Evolutionary conservation across 23 tunicate genomes (phyloP).

Genomic region (Trididemnum nubilum): DNA sequence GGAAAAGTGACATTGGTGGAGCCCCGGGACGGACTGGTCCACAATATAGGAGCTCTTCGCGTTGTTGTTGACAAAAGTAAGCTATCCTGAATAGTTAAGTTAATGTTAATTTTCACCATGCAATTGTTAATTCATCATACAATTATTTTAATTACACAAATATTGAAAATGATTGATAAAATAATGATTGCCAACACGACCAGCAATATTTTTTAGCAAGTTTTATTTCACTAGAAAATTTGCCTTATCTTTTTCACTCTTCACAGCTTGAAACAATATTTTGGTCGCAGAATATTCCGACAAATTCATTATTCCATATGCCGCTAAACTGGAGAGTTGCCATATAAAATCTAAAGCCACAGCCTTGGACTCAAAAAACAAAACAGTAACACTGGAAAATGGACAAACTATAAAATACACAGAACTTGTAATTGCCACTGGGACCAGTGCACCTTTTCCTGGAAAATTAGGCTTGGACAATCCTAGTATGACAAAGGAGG

Average conservation of each 20-base stretch:
- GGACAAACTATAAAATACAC: slow-evolving; percentile 65
- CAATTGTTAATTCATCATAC: too few species aligned
- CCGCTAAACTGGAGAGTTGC: slow-evolving; percentile 43
- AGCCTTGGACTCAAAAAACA: slow-evolving; percentile 43
- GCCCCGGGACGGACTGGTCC: slow-evolving; percentile 72
- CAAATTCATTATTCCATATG: slow-evolving; percentile 61
- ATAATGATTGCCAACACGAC: background rate
- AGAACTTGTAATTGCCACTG: slow-evolving; percentile 59
- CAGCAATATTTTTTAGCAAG: background rate
- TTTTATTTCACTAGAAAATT: too few species aligned
- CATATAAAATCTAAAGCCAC: slow-evolving; percentile 54
- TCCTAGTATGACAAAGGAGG: slow-evolving; percentile 14
- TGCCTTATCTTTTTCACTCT: too few species aligned
- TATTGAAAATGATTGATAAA: background rate
- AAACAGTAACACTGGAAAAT: slow-evolving; percentile 48
- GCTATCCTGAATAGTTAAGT: too few species aligned
- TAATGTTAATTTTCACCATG: background rate
- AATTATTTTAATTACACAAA: too few species aligned
- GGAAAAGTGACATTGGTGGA: slow-evolving; percentile 75
- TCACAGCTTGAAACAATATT: too few species aligned
- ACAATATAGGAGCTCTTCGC: slow-evolving; percentile 82
- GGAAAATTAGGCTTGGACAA: slow-evolving; percentile 34
- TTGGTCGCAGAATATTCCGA: slow-evolving; percentile 39
- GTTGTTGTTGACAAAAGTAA: slow-evolving; percentile 47
- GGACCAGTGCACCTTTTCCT: slow-evolving; percentile 57